phyloP scores from a whole-genome alignment of 2,797 vertebrate species.

The Lerista edwardsae region DNA sequence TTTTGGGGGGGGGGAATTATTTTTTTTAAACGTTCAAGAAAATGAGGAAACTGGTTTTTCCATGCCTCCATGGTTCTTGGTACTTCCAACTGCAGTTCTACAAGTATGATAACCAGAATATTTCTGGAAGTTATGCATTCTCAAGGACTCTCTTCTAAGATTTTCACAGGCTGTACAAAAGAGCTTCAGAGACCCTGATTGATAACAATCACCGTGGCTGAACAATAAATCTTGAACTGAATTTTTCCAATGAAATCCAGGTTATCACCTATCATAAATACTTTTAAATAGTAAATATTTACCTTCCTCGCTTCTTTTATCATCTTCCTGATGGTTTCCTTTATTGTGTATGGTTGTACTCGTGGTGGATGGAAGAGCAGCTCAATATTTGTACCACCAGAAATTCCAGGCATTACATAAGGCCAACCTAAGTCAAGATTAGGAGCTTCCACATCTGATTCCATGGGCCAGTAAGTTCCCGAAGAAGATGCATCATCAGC shows the following conservation, averaged over 20 bases:
- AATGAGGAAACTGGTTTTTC: neutral
- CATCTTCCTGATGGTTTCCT: conserved; percentile 91
- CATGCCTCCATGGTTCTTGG: neutral
- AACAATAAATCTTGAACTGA: neutral
- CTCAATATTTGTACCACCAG: conserved; percentile 86
- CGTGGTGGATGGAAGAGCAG: conserved; percentile 93
- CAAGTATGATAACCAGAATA: neutral
- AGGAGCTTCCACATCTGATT: conserved; percentile 91
- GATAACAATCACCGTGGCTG: neutral
- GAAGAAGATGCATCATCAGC: conserved; percentile 86
- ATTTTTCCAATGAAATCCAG: neutral
- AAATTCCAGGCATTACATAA: conserved; percentile 79
- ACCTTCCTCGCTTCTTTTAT: conserved; percentile 96
- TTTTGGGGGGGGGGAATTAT: too few relatives aligned
- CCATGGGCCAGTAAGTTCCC: conserved; percentile 94
- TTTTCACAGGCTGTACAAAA: neutral
- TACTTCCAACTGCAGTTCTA: neutral
- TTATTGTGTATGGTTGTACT: conserved; percentile 90
- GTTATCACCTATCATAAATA: neutral
- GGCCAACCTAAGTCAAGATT: conserved; percentile 97
- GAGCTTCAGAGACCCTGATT: neutral
- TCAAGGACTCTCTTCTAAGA: neutral
- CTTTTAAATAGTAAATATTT: conserved; percentile 56
- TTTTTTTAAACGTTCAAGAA: neutral
- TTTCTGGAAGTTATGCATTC: neutral